Percentiles rank a stretch among this genome's conserved stretches.
phyloP scores from a whole-genome alignment of 2,888 invertebrate species.

The Nysson spinosus region DNA sequence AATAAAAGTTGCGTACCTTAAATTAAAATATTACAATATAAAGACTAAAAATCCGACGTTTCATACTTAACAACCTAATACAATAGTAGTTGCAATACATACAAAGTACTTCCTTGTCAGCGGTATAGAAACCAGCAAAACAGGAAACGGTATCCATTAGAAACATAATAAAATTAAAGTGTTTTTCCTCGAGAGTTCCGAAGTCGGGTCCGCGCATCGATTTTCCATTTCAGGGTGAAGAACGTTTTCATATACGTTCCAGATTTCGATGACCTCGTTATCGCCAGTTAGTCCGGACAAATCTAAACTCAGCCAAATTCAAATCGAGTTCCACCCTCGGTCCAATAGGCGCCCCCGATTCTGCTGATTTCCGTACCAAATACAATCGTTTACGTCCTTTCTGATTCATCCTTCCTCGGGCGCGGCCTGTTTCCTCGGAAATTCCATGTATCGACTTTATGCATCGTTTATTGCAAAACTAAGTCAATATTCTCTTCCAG shows the following conservation, averaged over 20 bases:
- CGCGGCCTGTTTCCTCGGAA: neutral
- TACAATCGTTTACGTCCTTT: conserved; percentile 29
- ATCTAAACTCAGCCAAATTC: conserved; percentile 40
- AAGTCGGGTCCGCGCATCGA: conserved; percentile 31
- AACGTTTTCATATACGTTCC: conserved; percentile 25
- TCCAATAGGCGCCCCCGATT: conserved; percentile 18
- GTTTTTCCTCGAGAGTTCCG: conserved; percentile 8
- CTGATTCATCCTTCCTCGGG: too few relatives aligned
- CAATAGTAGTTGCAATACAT: too few relatives aligned
- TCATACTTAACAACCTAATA: too few relatives aligned
- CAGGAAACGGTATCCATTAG: too few relatives aligned
- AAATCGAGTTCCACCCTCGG: conserved; percentile 37
- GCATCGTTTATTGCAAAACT: too few relatives aligned
- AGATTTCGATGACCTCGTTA: conserved; percentile 45
- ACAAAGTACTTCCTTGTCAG: too few relatives aligned
- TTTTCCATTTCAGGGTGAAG: conserved; percentile 34
- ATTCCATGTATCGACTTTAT: too few relatives aligned
- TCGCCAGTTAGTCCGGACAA: conserved; percentile 33
- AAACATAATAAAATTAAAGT: neutral
- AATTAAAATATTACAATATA: too few relatives aligned
- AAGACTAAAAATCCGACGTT: too few relatives aligned
- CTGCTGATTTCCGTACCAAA: conserved; percentile 27
- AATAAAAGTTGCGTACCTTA: too few relatives aligned
- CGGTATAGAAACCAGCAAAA: too few relatives aligned
- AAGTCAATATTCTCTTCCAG: too few relatives aligned